Base-by-base conservation (phyloP, 2,797 vertebrate species). In the Muscicapa comitata region DNA sequence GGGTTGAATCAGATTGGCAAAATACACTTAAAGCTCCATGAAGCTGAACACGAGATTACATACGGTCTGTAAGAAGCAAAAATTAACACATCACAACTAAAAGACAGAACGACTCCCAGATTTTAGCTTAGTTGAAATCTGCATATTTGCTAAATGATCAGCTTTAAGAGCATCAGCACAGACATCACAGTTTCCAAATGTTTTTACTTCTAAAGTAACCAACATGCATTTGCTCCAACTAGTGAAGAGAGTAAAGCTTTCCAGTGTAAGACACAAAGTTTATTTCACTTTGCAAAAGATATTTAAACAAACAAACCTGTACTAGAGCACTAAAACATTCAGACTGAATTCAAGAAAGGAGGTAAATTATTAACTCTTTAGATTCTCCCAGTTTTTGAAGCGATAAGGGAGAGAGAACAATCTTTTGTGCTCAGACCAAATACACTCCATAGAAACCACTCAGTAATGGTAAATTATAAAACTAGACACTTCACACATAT, bases 51-150 rank as follows among this genome's bases (percentile, higher is more conserved):
- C 1, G 23, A 70, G 26, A 17, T 21, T 31, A 19, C 8, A 13
- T 9, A 25, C 5, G 3, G 17, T 70, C 26, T 20, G 17, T 61
- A 88, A 79, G 17, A 47, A 54, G 21, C 4, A 75, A 59, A 86
- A 86, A 43, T 47, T 25, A 55, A 25, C 19, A 61, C 5, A 63
- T 18, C 3, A 15, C 4, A 2, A 24, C 13, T 20, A 59, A 29
- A 51, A 45, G 7, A n/a, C 10, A 5, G 23, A 73, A 55, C 0
- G 0, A 48, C 19, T 79, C 13, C 5, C 21, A 29, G 17, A 3
- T 16, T 74, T 55, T n/a, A 37, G 3, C 20, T 57, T 28, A 28
- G 26, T 50, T 57, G 7, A 74, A 63, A 59, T 42, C 16, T 70
- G 25, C 25, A 8, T 3, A 9, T 70, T 85, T 92, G 29, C 31